These are phyloP conservation scores for Lepus timidus DNA, from an alignment of 2,113 vertebrate genomes.

Conservation along the genomic window DNA sequence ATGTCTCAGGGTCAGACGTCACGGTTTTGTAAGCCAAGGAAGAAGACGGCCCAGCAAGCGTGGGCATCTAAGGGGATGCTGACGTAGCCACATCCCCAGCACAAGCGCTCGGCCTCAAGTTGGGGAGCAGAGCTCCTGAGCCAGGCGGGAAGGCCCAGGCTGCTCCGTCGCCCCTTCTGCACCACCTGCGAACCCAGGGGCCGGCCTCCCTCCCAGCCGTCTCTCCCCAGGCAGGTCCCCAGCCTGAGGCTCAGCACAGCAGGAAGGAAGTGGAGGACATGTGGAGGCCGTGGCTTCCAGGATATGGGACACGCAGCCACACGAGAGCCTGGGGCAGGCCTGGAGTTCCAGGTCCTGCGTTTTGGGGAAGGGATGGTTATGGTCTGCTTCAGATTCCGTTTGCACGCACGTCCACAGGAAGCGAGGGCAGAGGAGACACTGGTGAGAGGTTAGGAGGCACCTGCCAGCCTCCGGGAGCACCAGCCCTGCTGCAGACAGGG, in stretches of 20 bases:
- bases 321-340: no score
- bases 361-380: not conserved
- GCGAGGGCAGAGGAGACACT: no score
- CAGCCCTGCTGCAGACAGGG: not conserved
- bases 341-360: not conserved
- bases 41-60: rapidly evolving
- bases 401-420: not conserved
- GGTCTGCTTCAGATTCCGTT: not conserved
- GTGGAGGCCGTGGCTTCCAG: rapidly evolving
- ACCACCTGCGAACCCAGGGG: no score
- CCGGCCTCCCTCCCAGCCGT: no score
- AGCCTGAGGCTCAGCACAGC: no score
- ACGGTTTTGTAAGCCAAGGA: not conserved
- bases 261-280: rapidly evolving
- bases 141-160: no score
- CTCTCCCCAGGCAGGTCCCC: no score
- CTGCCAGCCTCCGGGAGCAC: not conserved
- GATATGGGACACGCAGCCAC: no score
- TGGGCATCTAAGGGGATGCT: not conserved
- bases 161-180: no score
- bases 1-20: not conserved
- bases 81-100: no score
- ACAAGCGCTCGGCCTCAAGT: not conserved
- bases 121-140: no score
- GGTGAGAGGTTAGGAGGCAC: rapidly evolving